Conservation (phyloP, 2,888 invertebrate species). For the Parasteatoda lunata region DNA sequence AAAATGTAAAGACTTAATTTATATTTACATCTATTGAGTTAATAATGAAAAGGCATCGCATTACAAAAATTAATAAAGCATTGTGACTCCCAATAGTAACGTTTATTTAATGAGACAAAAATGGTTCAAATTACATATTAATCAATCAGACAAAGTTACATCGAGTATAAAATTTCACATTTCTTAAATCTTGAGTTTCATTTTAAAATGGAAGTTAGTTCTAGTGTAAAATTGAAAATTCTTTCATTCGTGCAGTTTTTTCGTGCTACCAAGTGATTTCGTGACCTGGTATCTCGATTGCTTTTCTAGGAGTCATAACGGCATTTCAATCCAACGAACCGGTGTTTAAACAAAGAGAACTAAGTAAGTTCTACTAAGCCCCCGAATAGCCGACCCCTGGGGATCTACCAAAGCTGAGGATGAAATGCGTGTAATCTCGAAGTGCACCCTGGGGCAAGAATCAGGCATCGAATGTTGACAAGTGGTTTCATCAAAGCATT, state of each 20-base stretch:
- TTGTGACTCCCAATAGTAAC: no score
- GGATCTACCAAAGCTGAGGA: conserved; percentile 13
- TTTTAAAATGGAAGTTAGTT: conserved; percentile 3
- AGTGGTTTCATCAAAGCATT: conserved; percentile 53
- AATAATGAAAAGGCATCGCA: no score
- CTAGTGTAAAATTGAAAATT: conserved; percentile 27
- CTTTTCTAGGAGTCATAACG: conserved; percentile 12
- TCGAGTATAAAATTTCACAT: background rate
- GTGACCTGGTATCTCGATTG: conserved; percentile 39
- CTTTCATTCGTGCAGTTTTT: conserved; percentile 27
- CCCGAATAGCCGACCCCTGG: conserved; percentile 10
- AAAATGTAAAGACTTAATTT: no score
- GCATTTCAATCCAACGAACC: conserved; percentile 43
- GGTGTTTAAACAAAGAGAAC: conserved; percentile 56
- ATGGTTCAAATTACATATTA: no score
- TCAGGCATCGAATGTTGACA: conserved; percentile 45
- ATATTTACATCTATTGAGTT: no score
- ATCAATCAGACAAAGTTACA: background rate
- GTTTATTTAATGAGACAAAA: no score
- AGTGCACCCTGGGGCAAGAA: conserved; percentile 56
- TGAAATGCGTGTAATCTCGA: conserved; percentile 56
- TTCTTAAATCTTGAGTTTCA: background rate
- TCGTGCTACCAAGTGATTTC: conserved; percentile 24
- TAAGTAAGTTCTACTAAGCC: background rate
- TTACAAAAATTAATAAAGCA: no score